These are phyloP conservation scores for Ceyx margarethae DNA, from an alignment of 2,113 vertebrate genomes.

Conservation along the genomic window DNA sequence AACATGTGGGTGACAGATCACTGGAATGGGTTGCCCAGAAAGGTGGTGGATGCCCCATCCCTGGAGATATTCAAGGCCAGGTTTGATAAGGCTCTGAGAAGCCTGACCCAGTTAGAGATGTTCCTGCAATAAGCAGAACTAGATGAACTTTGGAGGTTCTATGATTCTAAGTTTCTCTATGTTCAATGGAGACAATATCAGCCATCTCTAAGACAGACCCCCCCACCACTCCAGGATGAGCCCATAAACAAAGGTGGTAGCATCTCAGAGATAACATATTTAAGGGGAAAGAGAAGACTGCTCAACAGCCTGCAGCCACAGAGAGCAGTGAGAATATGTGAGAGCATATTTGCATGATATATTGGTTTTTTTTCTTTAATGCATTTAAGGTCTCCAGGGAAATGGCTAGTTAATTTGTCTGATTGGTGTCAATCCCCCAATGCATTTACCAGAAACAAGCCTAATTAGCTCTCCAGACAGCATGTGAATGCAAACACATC, in stretches of 20 bases:
- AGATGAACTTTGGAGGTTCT: too few relatives aligned
- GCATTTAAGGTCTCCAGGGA: neutral
- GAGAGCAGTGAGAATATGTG: neutral
- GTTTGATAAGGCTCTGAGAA: too few relatives aligned
- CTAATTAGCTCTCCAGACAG: neutral
- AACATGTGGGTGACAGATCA: too few relatives aligned
- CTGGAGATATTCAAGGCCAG: too few relatives aligned
- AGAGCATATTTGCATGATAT: neutral
- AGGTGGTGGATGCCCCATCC: too few relatives aligned
- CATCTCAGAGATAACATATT: neutral
- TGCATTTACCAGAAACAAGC: neutral
- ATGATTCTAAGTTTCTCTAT: neutral
- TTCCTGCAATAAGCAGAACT: too few relatives aligned
- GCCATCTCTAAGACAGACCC: fast-evolving
- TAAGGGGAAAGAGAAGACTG: neutral
- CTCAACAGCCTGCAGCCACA: neutral
- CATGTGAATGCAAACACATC: neutral
- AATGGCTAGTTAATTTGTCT: neutral
- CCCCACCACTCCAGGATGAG: fast-evolving
- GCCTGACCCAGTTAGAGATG: too few relatives aligned
- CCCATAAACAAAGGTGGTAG: neutral
- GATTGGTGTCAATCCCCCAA: neutral
- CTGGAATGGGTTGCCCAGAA: too few relatives aligned
- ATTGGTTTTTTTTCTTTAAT: neutral
- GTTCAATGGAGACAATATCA: neutral